Evolutionary conservation across 2,888 invertebrate species (phyloP).

Genomic region (Idaea straminata): DNA sequence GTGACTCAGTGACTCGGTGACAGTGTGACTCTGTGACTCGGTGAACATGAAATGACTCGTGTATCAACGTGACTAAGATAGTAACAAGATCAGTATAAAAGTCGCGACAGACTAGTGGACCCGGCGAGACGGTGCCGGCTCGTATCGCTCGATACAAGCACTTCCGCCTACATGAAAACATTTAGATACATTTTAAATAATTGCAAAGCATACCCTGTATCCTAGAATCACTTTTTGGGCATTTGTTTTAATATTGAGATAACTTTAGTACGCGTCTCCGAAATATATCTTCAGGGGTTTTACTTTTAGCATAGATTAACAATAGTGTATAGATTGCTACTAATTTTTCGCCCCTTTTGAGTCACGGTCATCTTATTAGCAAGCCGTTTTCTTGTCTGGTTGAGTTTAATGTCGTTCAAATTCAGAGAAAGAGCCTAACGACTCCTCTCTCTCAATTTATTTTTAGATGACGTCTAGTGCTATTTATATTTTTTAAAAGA

Average conservation of each 20-base stretch:
- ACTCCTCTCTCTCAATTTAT: too few relatives aligned
- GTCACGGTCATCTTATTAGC: too few relatives aligned
- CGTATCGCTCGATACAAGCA: slow-evolving; percentile 45
- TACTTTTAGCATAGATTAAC: slow-evolving; percentile 27
- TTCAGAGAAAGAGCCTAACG: too few relatives aligned
- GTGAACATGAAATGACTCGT: slow-evolving; percentile 47
- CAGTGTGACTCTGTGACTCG: slow-evolving; percentile 49
- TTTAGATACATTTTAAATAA: slow-evolving; percentile 87
- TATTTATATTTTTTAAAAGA: too few relatives aligned
- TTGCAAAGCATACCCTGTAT: slow-evolving; percentile 97
- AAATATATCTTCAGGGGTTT: slow-evolving; percentile 65
- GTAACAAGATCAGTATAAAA: slow-evolving; percentile 71
- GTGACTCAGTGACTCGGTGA: slow-evolving; percentile 28
- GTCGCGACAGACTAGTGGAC: slow-evolving; percentile 75
- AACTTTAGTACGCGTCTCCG: slow-evolving; percentile 71
- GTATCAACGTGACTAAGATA: slow-evolving; percentile 64
- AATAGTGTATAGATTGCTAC: too few relatives aligned
- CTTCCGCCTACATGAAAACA: slow-evolving; percentile 68
- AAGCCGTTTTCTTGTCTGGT: too few relatives aligned
- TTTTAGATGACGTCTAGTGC: too few relatives aligned
- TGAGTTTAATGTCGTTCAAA: too few relatives aligned
- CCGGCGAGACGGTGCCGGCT: slow-evolving; percentile 58
- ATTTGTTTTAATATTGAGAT: slow-evolving; percentile 77
- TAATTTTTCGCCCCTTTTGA: too few relatives aligned
- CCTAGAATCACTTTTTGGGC: slow-evolving; percentile 90